Conservation (phyloP, 2,888 invertebrate species). For the Scaptomyza caliginosa region DNA sequence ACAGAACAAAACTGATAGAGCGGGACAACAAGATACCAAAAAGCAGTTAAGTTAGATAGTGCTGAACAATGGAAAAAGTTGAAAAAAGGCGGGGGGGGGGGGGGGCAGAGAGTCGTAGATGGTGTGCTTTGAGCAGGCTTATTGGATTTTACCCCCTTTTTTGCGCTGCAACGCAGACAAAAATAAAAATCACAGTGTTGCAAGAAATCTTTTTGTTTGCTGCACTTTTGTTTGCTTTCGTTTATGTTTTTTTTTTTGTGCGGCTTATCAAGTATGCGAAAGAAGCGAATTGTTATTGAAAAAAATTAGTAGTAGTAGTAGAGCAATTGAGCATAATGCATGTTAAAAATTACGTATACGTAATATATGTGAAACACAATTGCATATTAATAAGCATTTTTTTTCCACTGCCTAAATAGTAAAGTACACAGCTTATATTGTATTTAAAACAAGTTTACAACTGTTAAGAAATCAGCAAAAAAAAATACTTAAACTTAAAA, state of each 20-base stretch:
- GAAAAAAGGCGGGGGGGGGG: not conserved
- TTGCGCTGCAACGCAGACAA: slow-evolving; percentile 1
- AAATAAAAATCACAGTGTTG: slow-evolving; percentile 42
- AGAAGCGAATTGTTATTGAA: slow-evolving; percentile 38
- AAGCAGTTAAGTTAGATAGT: slow-evolving; percentile 3
- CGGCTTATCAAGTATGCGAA: slow-evolving; percentile 46
- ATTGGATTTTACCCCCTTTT: slow-evolving; percentile 39
- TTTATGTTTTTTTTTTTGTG: slow-evolving; percentile 45
- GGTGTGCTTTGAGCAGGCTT: slow-evolving; percentile 20
- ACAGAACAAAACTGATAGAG: slow-evolving; percentile 17
- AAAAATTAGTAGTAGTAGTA: not conserved
- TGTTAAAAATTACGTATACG: slow-evolving; percentile 35
- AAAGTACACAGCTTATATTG: not conserved
- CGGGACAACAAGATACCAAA: slow-evolving; percentile 7
- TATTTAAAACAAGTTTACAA: not conserved
- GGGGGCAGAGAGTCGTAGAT: not conserved
- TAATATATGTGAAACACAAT: slow-evolving; percentile 25
- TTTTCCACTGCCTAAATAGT: not conserved
- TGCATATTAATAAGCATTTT: not conserved
- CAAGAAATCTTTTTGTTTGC: slow-evolving; percentile 29
- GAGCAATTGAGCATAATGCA: not conserved
- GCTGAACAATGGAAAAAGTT: not conserved
- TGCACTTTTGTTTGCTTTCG: slow-evolving; percentile 24
- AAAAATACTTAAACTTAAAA: not conserved
- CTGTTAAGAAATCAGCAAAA: not conserved